These are phyloP conservation scores for Epinephelus lanceolatus DNA, from an alignment of 2,113 vertebrate species.

Conservation along the genomic window DNA sequence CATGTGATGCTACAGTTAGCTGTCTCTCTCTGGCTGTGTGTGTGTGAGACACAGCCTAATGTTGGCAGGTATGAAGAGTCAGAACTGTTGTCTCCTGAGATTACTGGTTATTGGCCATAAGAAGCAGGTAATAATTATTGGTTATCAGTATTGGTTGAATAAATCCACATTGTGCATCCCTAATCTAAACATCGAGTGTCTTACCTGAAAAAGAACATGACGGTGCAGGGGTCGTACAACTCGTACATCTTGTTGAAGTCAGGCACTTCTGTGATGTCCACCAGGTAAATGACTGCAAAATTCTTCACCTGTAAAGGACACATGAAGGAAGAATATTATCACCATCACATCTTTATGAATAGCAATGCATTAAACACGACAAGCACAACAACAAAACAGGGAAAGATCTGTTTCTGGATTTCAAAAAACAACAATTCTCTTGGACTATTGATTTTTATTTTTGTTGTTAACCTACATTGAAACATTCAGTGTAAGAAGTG, in stretches of 20 bases:
- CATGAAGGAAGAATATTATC: background rate
- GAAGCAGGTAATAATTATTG: too few species aligned
- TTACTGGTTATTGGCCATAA: too few species aligned
- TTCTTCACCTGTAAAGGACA: constrained; percentile 92
- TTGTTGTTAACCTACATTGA: background rate
- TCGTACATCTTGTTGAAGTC: constrained; percentile 99
- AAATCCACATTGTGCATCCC: too few species aligned
- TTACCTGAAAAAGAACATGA: constrained; percentile 99
- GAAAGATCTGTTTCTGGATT: background rate
- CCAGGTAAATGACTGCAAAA: constrained; percentile 98
- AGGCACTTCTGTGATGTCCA: constrained; percentile 99
- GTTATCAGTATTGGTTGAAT: too few species aligned
- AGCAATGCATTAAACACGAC: background rate
- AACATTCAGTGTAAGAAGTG: background rate
- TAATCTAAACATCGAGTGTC: background rate
- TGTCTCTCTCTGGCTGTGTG: too few species aligned
- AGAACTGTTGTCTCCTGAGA: too few species aligned
- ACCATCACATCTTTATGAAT: background rate
- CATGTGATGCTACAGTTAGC: too few species aligned
- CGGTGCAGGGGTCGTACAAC: constrained; percentile 96
- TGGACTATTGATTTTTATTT: too few species aligned
- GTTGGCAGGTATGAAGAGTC: too few species aligned
- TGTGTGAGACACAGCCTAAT: too few species aligned
- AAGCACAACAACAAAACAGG: background rate
- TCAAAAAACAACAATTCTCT: background rate